Evolutionary conservation across 2,797 vertebrate species (phyloP).

Genomic region (Lutjanus argentimaculatus): DNA sequence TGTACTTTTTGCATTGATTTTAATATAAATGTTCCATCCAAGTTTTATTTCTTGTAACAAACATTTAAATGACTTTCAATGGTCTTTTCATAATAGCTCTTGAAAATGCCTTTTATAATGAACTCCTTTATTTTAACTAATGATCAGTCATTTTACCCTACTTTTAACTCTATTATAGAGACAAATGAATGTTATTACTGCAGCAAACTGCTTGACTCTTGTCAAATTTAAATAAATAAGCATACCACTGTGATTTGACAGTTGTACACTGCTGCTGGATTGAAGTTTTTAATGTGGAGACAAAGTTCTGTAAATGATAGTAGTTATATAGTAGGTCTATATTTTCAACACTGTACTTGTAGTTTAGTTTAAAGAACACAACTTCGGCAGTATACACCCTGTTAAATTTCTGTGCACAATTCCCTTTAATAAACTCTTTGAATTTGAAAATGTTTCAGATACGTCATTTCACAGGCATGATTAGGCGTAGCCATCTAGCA

Average conservation of each 20-base stretch:
- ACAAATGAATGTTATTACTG: conserved; percentile 61
- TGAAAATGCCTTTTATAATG: conserved; percentile 40
- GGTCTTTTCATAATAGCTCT: conserved; percentile 20
- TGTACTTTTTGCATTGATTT: conserved; percentile 34
- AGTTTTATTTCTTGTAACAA: conserved; percentile 24
- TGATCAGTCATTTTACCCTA: not conserved
- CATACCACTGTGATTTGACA: conserved; percentile 68
- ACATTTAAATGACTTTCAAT: not conserved
- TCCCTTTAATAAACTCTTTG: conserved; percentile 79
- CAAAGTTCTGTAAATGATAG: conserved; percentile 24
- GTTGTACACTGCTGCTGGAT: conserved; percentile 45
- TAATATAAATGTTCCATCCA: conserved; percentile 6
- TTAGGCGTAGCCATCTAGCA: not conserved
- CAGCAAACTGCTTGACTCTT: conserved; percentile 41
- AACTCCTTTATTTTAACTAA: conserved; percentile 18
- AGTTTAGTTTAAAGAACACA: conserved; percentile 42
- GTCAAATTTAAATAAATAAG: conserved; percentile 40
- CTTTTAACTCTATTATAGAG: conserved; percentile 37
- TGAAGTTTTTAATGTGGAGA: conserved; percentile 40
- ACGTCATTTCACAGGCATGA: conserved; percentile 21
- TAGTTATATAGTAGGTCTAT: conserved; percentile 33
- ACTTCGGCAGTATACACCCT: conserved; percentile 40
- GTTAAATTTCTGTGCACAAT: conserved; percentile 62
- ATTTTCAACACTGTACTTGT: conserved; percentile 55
- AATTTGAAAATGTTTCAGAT: conserved; percentile 41